Base-by-base conservation (phyloP, 2,113 vertebrate species). In the Caretta caretta region DNA sequence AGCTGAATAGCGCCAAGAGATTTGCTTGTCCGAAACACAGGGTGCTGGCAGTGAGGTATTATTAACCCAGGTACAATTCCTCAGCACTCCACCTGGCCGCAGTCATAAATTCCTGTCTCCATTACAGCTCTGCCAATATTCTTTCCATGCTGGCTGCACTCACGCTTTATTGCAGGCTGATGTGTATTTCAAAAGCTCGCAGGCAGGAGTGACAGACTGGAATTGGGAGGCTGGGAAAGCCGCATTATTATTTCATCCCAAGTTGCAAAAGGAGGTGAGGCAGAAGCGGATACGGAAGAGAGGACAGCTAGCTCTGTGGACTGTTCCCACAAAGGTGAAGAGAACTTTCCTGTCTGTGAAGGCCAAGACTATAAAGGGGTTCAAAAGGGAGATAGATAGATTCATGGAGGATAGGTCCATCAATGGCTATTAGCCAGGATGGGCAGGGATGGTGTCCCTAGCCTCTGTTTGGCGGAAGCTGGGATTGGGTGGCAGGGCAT, bases 121-220 rank as follows among this genome's bases (percentile, higher is more conserved):
- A 96, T 98, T 98, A 98, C 95, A 98, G 97, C 95, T 97, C 97
- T 98, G 97, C 98, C 98, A 99, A 98, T 98, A 98, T 97, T 85
- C 88, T 97, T 97, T 98, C 97, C 96, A 97, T 95, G 97, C 97
- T 97, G 98, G 96, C 96, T 98, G 98, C 98, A 98, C 98, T 97
- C 94, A 98, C 96, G 97, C 97, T 98, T 98, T 98, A 98, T 98
- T 92, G 96, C 49, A 81, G 78, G 97, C 93, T 98, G 98, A 99
- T 92, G 53, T 94, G 91, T 98, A 97, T 98, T 98, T 98, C 97
- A 98, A 96, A 86, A 89, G 94, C 93, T 59, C 90, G 96, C 97
- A 93, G 81, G 97, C 93, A 93, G 90, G 83, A 97, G 84, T 99
- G 99, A 99, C 99, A 99, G 99, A 99, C 99, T 99, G 98, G 97